A percentile compares a stretch with the other conserved stretches of the same genome.
These are phyloP conservation scores for Microctonus brassicae DNA, from an alignment of 2,888 invertebrate genomes.

Conservation along the genomic window DNA sequence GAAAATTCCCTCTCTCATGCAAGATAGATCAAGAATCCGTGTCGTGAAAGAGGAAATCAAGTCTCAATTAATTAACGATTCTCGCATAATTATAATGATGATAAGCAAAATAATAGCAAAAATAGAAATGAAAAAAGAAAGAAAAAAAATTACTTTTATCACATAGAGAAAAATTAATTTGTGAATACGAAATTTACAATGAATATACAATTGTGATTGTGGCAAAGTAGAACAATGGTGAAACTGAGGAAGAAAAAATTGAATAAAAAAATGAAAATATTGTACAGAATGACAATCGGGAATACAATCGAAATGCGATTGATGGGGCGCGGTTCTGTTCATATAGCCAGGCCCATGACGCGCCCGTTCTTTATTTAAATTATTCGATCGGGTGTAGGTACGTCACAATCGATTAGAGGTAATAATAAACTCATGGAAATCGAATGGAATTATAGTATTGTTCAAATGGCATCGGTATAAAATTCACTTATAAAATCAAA, in stretches of 20 bases:
- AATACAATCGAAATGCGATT: slow-evolving; percentile 37
- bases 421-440: slow-evolving; percentile 51
- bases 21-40: slow-evolving; percentile 15
- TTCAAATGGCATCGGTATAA: not conserved
- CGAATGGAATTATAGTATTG: slow-evolving; percentile 32
- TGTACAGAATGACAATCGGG: slow-evolving; percentile 20
- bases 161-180: not conserved
- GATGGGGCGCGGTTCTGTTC: slow-evolving; percentile 48
- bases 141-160: not conserved
- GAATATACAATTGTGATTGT: not conserved
- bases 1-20: slow-evolving; percentile 8
- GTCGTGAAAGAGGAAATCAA: not conserved
- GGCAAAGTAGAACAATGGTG: not conserved
- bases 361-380: slow-evolving; percentile 57
- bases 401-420: slow-evolving; percentile 57
- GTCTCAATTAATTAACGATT: not conserved
- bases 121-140: not conserved
- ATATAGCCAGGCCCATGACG: slow-evolving; percentile 45
- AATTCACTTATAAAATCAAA: not conserved
- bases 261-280: slow-evolving; percentile 13
- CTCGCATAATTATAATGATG: not conserved
- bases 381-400: slow-evolving; percentile 57
- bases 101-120: not conserved
- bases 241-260: not conserved
- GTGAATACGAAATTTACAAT: not conserved